Evolutionary conservation across 2,113 vertebrate species (phyloP).

Genomic region (Hucho hucho): DNA sequence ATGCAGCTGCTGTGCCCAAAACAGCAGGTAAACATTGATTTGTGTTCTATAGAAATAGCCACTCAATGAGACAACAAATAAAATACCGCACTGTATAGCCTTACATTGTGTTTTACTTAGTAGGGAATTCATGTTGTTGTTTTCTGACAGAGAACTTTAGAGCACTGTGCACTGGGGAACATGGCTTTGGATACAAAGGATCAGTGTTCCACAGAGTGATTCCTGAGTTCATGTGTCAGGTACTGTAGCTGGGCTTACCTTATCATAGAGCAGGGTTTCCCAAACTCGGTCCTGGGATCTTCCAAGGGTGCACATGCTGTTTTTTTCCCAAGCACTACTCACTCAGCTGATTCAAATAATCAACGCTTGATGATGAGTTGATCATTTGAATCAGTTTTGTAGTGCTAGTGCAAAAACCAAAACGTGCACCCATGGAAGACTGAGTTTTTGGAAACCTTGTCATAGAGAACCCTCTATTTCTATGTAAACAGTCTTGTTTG

Average conservation of each 20-base stretch:
- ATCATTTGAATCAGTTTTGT: no score
- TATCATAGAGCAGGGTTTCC: neutral
- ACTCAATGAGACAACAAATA: neutral
- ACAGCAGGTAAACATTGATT: conserved; percentile 80
- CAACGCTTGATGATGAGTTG: no score
- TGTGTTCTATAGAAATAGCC: neutral
- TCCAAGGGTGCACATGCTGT: no score
- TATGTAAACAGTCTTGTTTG: neutral
- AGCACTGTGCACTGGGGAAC: conserved; percentile 88
- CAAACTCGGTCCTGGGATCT: neutral
- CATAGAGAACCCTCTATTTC: neutral
- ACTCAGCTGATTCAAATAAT: no score
- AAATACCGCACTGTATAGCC: neutral
- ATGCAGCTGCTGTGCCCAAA: conserved; percentile 88
- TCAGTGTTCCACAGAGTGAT: conserved; percentile 92
- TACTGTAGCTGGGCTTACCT: conserved; percentile 40
- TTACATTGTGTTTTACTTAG: neutral
- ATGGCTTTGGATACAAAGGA: conserved; percentile 93
- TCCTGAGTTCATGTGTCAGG: conserved; percentile 97
- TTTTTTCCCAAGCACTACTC: no score
- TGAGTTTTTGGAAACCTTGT: neutral
- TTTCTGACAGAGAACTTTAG: conserved; percentile 85
- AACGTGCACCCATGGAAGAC: no score
- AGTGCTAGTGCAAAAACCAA: no score
- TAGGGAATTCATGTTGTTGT: neutral